Percentiles rank a stretch among this genome's conserved stretches.
These are phyloP conservation scores for Melikaiella ostensackeni DNA, from an alignment of 2,888 invertebrate species.

Conservation along the genomic window DNA sequence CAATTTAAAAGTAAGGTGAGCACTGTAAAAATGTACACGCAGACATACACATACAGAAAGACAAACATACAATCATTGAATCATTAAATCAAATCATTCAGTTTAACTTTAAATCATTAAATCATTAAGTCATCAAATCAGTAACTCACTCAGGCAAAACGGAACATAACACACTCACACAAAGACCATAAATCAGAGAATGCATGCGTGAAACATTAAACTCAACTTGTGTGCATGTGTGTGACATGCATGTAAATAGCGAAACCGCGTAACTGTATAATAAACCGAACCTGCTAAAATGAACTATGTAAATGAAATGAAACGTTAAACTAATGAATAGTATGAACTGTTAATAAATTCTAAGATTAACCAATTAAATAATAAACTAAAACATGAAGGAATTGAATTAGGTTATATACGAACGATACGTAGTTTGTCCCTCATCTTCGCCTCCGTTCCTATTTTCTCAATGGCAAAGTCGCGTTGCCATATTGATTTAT, in stretches of 20 bases:
- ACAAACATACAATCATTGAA: constrained; percentile 22
- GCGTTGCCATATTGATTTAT: constrained; percentile 25
- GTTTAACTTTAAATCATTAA: too few relatives aligned
- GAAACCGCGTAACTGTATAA: constrained; percentile 60
- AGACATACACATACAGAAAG: not conserved
- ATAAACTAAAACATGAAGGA: constrained; percentile 75
- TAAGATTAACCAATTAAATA: constrained; percentile 72
- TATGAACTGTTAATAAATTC: constrained; percentile 72
- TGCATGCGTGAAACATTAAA: constrained; percentile 25
- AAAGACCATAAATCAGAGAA: constrained; percentile 29
- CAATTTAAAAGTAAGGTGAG: constrained; percentile 30
- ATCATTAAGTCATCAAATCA: constrained; percentile 36
- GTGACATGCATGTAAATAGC: constrained; percentile 52
- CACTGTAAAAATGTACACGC: not conserved
- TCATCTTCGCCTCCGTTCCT: constrained; percentile 70
- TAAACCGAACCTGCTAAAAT: constrained; percentile 61
- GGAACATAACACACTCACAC: constrained; percentile 27
- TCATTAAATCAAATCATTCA: too few relatives aligned
- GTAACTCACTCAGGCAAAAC: constrained; percentile 34
- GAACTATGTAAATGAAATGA: constrained; percentile 59
- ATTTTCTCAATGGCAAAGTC: constrained; percentile 48
- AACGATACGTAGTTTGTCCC: constrained; percentile 69
- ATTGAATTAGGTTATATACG: constrained; percentile 75
- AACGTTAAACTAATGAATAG: constrained; percentile 67
- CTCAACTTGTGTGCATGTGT: not conserved